phyloP scores from a whole-genome alignment of 2,113 vertebrate genomes.

The Engraulis encrasicolus region DNA sequence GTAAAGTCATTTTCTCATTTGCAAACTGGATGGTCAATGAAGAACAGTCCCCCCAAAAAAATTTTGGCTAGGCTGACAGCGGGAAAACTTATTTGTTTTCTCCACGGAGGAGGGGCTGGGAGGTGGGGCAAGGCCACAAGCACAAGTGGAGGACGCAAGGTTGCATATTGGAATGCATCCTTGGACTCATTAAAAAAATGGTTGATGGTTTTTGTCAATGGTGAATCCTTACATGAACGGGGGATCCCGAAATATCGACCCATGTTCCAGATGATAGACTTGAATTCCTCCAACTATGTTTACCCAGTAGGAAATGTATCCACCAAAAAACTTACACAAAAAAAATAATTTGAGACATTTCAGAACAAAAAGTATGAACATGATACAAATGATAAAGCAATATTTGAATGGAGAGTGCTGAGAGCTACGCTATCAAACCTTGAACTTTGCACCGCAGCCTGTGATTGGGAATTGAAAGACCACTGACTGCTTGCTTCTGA shows the following conservation, averaged over 20 bases:
- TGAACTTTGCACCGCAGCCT: constrained; percentile 48
- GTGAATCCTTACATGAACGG: constrained; percentile 52
- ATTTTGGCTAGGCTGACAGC: too few relatives aligned
- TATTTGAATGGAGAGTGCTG: neutral
- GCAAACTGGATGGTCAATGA: too few relatives aligned
- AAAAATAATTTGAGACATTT: constrained; percentile 11
- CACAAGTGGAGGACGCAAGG: too few relatives aligned
- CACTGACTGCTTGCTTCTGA: constrained; percentile 34
- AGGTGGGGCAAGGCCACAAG: too few relatives aligned
- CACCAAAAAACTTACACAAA: constrained; percentile 43
- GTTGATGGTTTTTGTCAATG: neutral
- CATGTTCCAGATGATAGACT: neutral
- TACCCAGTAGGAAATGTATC: constrained; percentile 54
- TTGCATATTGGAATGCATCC: too few relatives aligned
- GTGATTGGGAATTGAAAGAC: constrained; percentile 56
- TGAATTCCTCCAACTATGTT: constrained; percentile 48
- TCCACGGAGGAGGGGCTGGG: too few relatives aligned
- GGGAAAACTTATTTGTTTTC: too few relatives aligned
- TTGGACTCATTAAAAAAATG: neutral
- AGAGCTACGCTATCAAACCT: constrained; percentile 34
- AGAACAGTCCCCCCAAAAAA: too few relatives aligned
- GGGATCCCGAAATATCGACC: constrained; percentile 42
- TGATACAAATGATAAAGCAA: neutral
- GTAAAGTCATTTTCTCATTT: too few relatives aligned
- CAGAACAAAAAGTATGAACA: neutral